Percentiles rank a stretch among this genome's conserved stretches.
Conservation (phyloP, 2,797 vertebrate genomes). For the Limosa lapponica region DNA sequence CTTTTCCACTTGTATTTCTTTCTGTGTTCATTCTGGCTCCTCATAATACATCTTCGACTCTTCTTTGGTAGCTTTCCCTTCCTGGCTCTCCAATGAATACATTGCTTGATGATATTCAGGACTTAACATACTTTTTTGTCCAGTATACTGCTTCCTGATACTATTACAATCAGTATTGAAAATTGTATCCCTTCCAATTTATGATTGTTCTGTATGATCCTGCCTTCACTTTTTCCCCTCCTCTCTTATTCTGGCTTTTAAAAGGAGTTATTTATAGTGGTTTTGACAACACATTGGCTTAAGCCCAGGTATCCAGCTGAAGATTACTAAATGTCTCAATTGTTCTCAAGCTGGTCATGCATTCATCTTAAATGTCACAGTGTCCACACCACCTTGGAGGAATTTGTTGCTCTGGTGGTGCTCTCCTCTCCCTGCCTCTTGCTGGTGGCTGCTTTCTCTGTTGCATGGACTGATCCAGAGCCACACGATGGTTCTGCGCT, state of each 20-base stretch:
- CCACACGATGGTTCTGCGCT: background rate
- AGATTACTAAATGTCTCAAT: background rate
- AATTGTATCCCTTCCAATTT: background rate
- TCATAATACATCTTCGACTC: background rate
- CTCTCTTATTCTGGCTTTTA: background rate
- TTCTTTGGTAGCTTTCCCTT: background rate
- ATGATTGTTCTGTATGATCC: background rate
- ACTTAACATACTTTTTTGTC: background rate
- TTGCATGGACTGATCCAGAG: background rate
- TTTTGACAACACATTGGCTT: background rate
- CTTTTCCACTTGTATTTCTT: background rate
- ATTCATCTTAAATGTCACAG: background rate
- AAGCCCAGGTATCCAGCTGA: background rate
- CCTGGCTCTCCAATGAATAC: background rate
- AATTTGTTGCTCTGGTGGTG: background rate
- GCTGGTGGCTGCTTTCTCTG: background rate
- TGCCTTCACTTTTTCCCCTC: rapidly evolving
- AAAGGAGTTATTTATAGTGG: background rate
- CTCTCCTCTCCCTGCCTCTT: background rate
- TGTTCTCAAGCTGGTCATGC: background rate
- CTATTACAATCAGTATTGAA: background rate
- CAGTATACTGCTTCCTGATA: background rate
- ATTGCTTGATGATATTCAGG: background rate
- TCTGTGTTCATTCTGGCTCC: background rate
- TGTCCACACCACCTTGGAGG: background rate